Evolutionary conservation across 2,888 invertebrate species (phyloP), one percentile per base, ranked within the genome.

Genomic region (Epicampocera succincta): DNA sequence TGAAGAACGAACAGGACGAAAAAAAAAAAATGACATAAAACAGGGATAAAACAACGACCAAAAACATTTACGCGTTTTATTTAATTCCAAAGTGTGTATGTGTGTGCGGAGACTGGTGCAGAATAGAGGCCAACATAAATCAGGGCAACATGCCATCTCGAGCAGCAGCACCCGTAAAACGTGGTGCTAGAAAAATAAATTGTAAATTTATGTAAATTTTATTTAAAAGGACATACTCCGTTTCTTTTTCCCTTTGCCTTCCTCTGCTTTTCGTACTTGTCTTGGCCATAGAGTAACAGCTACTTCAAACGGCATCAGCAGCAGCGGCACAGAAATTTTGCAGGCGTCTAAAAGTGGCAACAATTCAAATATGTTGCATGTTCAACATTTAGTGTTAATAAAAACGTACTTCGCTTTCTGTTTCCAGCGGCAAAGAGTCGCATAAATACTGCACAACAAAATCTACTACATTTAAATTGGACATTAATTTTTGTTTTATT

Each of bases 201-300:
- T 68, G 81, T 72, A 73, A 81, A 81, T 81, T 77, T 81, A 81
- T 81, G 81, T 77, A 74, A 81, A 81, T 81, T 81, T 80, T 69
- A 74, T 73, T 74, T 68, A 80, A 74, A 69, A 63, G 74, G 74
- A 69, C 68, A 74, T 56, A 54, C 50, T 73, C 33, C 56, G n/a
- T n/a, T n/a, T n/a, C n/a, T n/a, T n/a, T n/a, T 61, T 72, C 60
- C 54, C 52, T 54, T n/a, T 11, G 1, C 52, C 65, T 19, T 61
- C 38, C 56, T 44, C n/a, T 68, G 17, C n/a, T 61, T 50, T 17
- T 40, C 1, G 12, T 42, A 19, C 48, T 75, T 42, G 25, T 15
- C 21, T 56, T 17, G 29, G 21, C n/a, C 40, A 15, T n/a, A 56
- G 21, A 63, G 54, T 17, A n/a, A 58, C 71, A 65, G 13, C 33